These are phyloP conservation scores for Drosophila saltans DNA, from an alignment of 1,140 invertebrate genomes.

Conservation along the genomic window DNA sequence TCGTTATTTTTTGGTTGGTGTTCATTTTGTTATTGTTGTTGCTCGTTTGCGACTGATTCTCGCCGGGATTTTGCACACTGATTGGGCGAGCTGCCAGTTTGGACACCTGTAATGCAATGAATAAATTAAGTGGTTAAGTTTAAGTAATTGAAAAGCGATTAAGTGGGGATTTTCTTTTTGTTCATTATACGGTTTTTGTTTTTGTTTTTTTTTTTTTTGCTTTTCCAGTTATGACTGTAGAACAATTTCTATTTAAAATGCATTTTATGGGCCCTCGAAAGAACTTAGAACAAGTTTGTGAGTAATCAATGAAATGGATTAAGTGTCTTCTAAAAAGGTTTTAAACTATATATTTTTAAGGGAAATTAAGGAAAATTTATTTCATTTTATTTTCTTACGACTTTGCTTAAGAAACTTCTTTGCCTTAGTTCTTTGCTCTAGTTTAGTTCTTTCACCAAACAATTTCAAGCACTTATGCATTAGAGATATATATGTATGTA, in stretches of 20 bases:
- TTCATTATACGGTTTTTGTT: background rate
- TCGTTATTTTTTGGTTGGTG: background rate
- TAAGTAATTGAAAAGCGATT: slow-evolving; percentile 80
- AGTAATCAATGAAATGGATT: background rate
- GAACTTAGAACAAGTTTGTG: background rate
- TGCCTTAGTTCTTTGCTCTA: background rate
- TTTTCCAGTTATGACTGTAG: background rate
- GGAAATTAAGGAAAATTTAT: too few relatives aligned
- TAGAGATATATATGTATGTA: background rate
- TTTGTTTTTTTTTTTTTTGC: background rate
- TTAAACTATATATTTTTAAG: too few relatives aligned
- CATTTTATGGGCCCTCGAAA: background rate
- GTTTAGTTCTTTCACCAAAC: background rate
- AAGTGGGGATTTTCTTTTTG: slow-evolving; percentile 28
- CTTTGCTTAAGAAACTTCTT: background rate
- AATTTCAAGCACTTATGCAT: background rate
- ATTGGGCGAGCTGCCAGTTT: slow-evolving; percentile 66
- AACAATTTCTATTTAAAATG: background rate
- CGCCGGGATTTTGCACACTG: slow-evolving; percentile 56
- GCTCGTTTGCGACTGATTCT: slow-evolving; percentile 35
- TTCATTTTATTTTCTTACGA: too few relatives aligned
- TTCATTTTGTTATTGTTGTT: slow-evolving; percentile 30
- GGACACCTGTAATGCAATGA: slow-evolving; percentile 78
- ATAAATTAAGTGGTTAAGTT: slow-evolving; percentile 77
- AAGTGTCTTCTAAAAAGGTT: too few relatives aligned